Evolutionary conservation across 1,140 invertebrate genomes (phyloP), one percentile per base, ranked within the genome.

Genomic region (Asobara japonica): DNA sequence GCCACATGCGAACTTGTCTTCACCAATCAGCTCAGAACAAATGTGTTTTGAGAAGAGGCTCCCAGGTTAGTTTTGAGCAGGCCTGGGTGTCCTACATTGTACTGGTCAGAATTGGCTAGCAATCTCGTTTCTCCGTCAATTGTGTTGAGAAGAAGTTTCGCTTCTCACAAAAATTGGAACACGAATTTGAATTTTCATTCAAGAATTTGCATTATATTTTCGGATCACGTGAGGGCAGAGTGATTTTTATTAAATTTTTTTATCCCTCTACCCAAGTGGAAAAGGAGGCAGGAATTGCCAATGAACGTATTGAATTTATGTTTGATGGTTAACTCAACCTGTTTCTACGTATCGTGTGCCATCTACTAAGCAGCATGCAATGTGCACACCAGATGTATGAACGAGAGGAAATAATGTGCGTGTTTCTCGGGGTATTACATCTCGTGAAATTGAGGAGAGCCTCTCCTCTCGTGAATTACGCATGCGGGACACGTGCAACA

Each of bases 401-500:
- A 10, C 45, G 51, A 25, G 20, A 56, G 51, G 22, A 8, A 56
- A 18, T 31, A 67, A 30, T 29, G 38, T 38, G 29, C 65, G 41
- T 10, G 25, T 51, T n/a, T 38, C 22, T 65, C 41, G 10, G 7
- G 1, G 0, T 33, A 65, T 65, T 31, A 16, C 16, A 4, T 65
- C 3, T 65, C 20, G 6, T 8, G 16, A 67, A 67, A 27, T 41
- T 41, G 51, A 29, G 33, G 33, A 64, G 25, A 51, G 41, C 18
- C 38, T 33, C 20, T 13, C 10, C 27, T 30, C 30, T 27, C 31
- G 27, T 29, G 6, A n/a, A 60, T 65, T 65, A 74, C 48, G 51
- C 45, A 71, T 74, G 65, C 68, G 20, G n/a, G 48, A 68, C 73
- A 67, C 68, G 69, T 61, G 18, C 33, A 41, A 38, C 7, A n/a